A percentile compares a stretch with the other conserved stretches of the same genome.
These are phyloP conservation scores for Cettia cetti DNA, from an alignment of 2,113 vertebrate genomes.

Conservation along the genomic window DNA sequence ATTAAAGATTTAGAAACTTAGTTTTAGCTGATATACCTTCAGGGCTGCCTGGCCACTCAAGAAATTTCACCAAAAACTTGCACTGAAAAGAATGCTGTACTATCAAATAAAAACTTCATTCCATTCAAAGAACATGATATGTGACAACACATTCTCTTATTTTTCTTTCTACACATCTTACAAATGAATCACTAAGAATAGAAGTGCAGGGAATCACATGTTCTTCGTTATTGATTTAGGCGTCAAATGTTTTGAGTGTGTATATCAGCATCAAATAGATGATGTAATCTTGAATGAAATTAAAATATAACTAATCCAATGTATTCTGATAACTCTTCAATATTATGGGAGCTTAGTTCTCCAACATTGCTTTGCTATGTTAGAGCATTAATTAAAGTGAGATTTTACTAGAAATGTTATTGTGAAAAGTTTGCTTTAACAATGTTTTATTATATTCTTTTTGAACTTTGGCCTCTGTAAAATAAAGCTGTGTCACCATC, in stretches of 20 bases:
- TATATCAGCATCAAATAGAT: neutral
- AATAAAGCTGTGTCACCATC: slow-evolving; percentile 15
- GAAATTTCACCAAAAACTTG: neutral
- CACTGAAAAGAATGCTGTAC: neutral
- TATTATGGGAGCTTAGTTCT: neutral
- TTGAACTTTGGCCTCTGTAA: slow-evolving; percentile 19
- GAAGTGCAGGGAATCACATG: neutral
- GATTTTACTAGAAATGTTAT: slow-evolving; percentile 14
- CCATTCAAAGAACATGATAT: neutral
- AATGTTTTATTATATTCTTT: slow-evolving; percentile 35
- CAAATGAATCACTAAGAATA: neutral
- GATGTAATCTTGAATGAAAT: neutral
- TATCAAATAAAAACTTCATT: slow-evolving; percentile 1
- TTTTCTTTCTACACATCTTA: neutral
- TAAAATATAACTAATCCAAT: neutral
- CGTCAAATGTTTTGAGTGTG: slow-evolving; percentile 7
- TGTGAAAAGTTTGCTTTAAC: slow-evolving; percentile 22
- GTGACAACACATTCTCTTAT: neutral
- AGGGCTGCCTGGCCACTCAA: neutral
- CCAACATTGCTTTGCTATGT: neutral
- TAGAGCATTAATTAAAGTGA: slow-evolving; percentile 3
- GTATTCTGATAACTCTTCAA: neutral
- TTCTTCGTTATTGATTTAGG: slow-evolving; percentile 39
- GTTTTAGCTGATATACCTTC: neutral
- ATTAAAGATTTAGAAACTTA: neutral